Percentiles rank a stretch among this genome's conserved stretches.
Conservation (phyloP, 2,113 vertebrate genomes). For the Poicephalus gulielmi region DNA sequence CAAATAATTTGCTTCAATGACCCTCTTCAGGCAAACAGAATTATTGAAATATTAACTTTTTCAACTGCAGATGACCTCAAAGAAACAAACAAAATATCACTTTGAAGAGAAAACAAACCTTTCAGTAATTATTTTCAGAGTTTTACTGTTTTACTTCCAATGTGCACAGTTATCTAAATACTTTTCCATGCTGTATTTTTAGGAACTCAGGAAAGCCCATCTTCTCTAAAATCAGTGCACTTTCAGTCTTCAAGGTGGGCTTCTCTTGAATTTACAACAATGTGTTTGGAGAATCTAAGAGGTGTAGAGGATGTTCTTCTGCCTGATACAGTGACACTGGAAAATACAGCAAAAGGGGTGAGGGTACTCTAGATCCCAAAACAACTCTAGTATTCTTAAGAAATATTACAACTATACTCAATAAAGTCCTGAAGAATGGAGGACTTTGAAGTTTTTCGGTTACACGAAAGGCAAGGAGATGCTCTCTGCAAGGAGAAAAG, state of each 20-base stretch:
- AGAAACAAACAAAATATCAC: not conserved
- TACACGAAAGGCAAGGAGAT: not conserved
- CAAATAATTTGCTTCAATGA: not conserved
- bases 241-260: not conserved
- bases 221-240: not conserved
- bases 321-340: not conserved
- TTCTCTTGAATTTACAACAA: not conserved
- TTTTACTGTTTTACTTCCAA: not conserved
- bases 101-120: not conserved
- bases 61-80: not conserved
- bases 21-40: not conserved
- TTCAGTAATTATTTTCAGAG: not conserved
- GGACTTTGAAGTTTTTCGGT: not conserved
- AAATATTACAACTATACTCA: not conserved
- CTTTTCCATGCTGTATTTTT: not conserved
- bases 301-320: not conserved
- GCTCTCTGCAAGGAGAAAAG: not conserved
- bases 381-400: not conserved
- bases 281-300: fast-evolving
- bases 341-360: not conserved
- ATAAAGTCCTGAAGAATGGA: not conserved
- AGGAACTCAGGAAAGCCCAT: not conserved
- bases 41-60: not conserved
- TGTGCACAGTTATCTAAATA: not conserved
- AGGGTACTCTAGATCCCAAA: not conserved